Percentiles rank a stretch among this genome's conserved stretches.
These are phyloP conservation scores for Pyrgilauda ruficollis DNA, from an alignment of 2,113 vertebrate genomes.

Conservation along the genomic window DNA sequence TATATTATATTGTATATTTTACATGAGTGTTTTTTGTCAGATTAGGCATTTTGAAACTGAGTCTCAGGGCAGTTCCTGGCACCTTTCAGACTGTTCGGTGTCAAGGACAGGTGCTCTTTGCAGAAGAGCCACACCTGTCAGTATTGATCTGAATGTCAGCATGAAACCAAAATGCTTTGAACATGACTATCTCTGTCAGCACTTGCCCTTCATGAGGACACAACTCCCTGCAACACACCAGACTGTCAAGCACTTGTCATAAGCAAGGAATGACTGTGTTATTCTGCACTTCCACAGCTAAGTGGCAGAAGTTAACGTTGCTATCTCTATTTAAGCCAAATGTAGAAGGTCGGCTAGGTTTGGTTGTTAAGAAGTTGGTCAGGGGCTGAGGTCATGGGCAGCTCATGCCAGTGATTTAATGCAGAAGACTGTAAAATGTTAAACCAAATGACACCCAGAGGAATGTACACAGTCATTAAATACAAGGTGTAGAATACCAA, in stretches of 20 bases:
- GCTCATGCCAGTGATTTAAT: not conserved
- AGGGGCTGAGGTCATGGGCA: not conserved
- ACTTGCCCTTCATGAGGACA: not conserved
- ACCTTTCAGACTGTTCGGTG: not conserved
- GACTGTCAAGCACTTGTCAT: not conserved
- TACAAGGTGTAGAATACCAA: not conserved
- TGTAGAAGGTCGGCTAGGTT: not conserved
- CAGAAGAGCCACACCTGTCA: not conserved
- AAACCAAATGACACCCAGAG: not conserved
- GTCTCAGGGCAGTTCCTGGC: no score
- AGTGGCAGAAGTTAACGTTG: not conserved
- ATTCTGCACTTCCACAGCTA: not conserved
- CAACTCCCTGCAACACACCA: not conserved
- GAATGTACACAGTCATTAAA: not conserved
- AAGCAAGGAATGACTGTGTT: not conserved
- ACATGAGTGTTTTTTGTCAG: not conserved
- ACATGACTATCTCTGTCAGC: not conserved
- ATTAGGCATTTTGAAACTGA: not conserved
- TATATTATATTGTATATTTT: not conserved
- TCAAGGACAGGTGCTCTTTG: not conserved
- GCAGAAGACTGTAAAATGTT: not conserved
- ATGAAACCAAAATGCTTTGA: not conserved
- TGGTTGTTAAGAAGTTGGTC: not conserved
- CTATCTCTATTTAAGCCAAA: not conserved
- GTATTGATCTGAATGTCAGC: not conserved